Percentiles rank a stretch among this genome's conserved stretches.
phyloP scores from a whole-genome alignment of 2,797 vertebrate species.

The Eutrigla gurnardus region DNA sequence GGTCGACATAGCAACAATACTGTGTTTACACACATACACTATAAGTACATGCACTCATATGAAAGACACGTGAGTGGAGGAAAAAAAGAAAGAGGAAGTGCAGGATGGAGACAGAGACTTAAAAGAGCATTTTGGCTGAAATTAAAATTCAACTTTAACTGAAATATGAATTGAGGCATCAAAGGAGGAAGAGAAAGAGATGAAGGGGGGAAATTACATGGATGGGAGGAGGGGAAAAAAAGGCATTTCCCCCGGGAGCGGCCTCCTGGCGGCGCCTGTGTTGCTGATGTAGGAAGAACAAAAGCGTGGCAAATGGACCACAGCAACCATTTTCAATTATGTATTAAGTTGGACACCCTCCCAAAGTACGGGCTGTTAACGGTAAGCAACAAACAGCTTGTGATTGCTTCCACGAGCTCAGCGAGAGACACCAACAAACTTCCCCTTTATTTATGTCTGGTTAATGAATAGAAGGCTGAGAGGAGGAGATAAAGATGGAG shows the following conservation, averaged over 20 bases:
- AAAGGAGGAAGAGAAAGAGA: constrained; percentile 54
- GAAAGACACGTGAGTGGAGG: constrained; percentile 20
- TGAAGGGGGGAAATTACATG: constrained; percentile 51
- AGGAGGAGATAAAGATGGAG: constrained; percentile 60
- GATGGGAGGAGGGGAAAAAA: constrained; percentile 25
- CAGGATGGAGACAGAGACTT: constrained; percentile 63
- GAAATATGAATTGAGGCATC: constrained; percentile 71
- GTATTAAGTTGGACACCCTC: constrained; percentile 67
- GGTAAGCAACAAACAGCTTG: constrained; percentile 76
- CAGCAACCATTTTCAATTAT: constrained; percentile 79
- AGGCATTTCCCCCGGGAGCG: constrained; percentile 70
- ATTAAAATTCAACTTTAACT: constrained; percentile 75
- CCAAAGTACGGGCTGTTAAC: constrained; percentile 66
- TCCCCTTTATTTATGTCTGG: constrained; percentile 65
- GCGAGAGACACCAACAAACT: constrained; percentile 52
- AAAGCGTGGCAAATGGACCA: constrained; percentile 77
- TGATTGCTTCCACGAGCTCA: constrained; percentile 61
- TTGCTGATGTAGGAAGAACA: constrained; percentile 78
- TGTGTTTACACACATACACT: constrained; percentile 5
- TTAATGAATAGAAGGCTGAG: constrained; percentile 72
- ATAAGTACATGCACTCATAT: constrained; percentile 40
- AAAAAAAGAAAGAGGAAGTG: neutral
- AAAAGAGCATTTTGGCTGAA: constrained; percentile 69
- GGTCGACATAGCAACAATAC: neutral
- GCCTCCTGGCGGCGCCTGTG: constrained; percentile 60